Evolutionary conservation across 1,140 invertebrate genomes (phyloP), one percentile per base, ranked within the genome.

Genomic region (Lucilia sericata): DNA sequence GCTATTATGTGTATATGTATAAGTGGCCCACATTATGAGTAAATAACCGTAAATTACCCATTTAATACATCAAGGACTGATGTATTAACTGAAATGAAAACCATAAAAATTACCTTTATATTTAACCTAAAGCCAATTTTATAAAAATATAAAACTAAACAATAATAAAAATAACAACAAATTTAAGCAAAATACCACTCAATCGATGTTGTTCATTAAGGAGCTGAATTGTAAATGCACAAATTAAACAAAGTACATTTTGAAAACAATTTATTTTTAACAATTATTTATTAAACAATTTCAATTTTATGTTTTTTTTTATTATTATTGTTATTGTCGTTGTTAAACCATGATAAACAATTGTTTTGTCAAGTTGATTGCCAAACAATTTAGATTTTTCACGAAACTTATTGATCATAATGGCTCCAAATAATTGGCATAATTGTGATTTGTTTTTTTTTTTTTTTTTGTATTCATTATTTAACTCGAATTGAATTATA

Each of bases 331-430:
- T 47, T n/a, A n/a, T n/a, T 1, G 36, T 8, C 8, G 42, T 80
- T 49, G 42, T 80, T 30, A 25, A 49, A 51, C n/a, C 47, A 49
- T 51, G 85, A 85, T 76, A 14, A 65, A 74, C 90, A 91, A 91
- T 90, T 91, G 89, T 91, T 90, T 91, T 90, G 90, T 91, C 89
- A 91, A 70, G 89, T 89, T 89, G 88, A 90, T 90, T 90, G 88
- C 89, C 88, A 90, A 90, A 90, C 89, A 88, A 90, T 90, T 86
- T 85, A 85, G 88, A 91, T 91, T 91, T 91, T 91, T 88, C 88
- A 91, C 90, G 90, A 91, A 91, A 91, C 90, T 89, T 91, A 91
- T 89, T 88, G 90, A 91, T 91, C 88, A 86, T 89, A 91, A 91
- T 91, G 90, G 90, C 90, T 91, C 90, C 90, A 89, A 85, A 34